Evolutionary conservation across 2,113 vertebrate species (phyloP).

Genomic region (Pipra filicauda): DNA sequence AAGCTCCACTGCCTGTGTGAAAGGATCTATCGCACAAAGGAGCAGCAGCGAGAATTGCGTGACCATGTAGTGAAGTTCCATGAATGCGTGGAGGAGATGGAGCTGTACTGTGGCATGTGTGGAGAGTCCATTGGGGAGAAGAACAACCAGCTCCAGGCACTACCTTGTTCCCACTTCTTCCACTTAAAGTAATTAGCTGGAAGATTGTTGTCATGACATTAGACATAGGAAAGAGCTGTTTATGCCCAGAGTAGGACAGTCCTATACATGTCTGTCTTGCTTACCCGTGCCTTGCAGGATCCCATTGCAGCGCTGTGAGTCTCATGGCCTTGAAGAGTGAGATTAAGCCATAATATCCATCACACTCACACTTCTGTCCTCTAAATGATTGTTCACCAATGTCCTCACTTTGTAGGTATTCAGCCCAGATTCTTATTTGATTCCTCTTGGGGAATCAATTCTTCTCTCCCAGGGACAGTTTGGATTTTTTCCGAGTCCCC

Average conservation of each 20-base stretch:
- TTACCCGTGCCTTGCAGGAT: not conserved
- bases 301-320: not conserved
- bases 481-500: not conserved
- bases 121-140: constrained; percentile 96
- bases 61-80: constrained; percentile 96
- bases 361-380: not conserved
- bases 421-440: not conserved
- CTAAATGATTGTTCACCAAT: accelerated
- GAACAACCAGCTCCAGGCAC: constrained; percentile 94
- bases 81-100: constrained; percentile 95
- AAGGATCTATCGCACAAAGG: constrained; percentile 84
- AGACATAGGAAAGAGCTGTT: not conserved
- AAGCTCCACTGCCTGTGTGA: constrained; percentile 93
- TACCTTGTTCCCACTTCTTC: constrained; percentile 97
- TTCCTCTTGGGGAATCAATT: not conserved
- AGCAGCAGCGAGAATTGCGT: constrained; percentile 85
- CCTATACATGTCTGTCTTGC: not conserved
- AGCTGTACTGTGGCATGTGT: constrained; percentile 98
- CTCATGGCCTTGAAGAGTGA: not conserved
- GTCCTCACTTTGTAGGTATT: not conserved
- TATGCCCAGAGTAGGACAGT: not conserved
- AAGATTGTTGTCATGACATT: not conserved
- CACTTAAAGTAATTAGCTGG: constrained; percentile 86
- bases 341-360: not conserved
- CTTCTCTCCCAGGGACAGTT: accelerated